Conservation (phyloP, 2,113 vertebrate species). For the Pantherophis guttatus region DNA sequence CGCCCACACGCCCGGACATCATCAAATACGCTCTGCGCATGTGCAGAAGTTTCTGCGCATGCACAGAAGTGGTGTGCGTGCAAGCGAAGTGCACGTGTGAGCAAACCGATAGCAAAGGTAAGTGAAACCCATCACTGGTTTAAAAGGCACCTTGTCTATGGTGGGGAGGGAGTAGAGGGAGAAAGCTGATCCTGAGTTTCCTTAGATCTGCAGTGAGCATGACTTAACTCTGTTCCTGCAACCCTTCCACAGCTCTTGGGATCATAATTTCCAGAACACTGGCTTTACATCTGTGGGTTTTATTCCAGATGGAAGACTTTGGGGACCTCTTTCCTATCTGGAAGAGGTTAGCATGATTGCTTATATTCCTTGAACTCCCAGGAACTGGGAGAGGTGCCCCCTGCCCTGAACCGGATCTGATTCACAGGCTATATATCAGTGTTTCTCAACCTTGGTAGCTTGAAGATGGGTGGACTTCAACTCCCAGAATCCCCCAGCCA, state of each 20-base stretch:
- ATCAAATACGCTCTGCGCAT: no score
- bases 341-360: not conserved
- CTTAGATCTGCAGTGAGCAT: no score
- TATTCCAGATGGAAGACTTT: not conserved
- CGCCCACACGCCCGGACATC: no score
- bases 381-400: not conserved
- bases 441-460: no score
- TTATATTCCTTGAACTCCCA: not conserved
- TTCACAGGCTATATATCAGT: not conserved
- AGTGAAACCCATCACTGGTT: no score
- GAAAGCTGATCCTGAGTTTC: not conserved
- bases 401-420: not conserved
- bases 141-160: conserved; percentile 25
- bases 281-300: not conserved
- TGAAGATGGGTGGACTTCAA: no score
- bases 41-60: no score
- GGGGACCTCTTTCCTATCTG: not conserved
- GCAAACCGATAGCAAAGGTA: no score
- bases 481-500: no score
- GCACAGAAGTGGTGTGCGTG: no score
- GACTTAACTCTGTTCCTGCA: not conserved
- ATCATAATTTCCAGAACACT: no score
- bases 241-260: not conserved
- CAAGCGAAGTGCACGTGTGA: no score
- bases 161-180: not conserved